phyloP scores from a whole-genome alignment of 2,797 vertebrate species.

The Oreortyx pictus region DNA sequence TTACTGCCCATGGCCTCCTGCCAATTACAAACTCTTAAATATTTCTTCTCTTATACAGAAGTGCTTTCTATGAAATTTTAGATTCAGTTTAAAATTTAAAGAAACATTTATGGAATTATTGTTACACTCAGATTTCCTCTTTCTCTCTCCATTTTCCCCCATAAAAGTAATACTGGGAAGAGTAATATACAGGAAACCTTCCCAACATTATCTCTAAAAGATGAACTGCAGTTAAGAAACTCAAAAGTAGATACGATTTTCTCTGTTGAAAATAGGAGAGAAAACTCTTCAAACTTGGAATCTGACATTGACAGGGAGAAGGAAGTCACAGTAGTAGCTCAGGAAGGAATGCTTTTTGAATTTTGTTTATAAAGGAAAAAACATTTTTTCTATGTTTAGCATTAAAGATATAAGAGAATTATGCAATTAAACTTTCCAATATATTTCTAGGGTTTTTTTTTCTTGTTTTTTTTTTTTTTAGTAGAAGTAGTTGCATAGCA shows the following conservation, averaged over 20 bases:
- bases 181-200: not conserved
- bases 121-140: not conserved
- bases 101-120: not conserved
- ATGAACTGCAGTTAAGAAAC: not conserved
- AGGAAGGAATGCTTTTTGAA: not conserved
- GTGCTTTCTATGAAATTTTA: not conserved
- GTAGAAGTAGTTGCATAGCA: not conserved
- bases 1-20: not conserved
- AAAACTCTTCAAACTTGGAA: not conserved
- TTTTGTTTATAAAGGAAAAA: not conserved
- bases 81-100: not conserved
- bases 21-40: not conserved
- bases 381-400: not conserved
- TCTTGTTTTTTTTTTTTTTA: not conserved
- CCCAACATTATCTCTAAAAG: not conserved
- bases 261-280: not conserved
- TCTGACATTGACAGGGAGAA: not conserved
- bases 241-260: not conserved
- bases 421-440: not conserved
- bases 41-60: not conserved
- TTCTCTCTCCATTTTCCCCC: not conserved
- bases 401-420: not conserved
- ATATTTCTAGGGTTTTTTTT: not conserved
- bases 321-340: rapidly evolving
- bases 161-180: not conserved